Evolutionary conservation across 2,888 invertebrate genomes (phyloP).

Genomic region (Anarsia innoxiella): DNA sequence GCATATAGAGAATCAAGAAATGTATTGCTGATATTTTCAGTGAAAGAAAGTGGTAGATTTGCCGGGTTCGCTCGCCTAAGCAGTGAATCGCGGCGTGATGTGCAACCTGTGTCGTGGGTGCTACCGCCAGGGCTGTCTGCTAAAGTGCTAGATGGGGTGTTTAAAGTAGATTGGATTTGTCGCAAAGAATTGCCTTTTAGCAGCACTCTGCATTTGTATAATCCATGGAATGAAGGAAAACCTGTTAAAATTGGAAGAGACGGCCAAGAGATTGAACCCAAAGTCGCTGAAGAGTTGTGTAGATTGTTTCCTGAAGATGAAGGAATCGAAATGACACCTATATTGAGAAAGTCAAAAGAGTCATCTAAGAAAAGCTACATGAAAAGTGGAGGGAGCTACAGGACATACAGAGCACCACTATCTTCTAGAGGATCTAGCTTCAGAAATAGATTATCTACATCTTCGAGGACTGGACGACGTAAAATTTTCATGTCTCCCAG

Average conservation of each 20-base stretch:
- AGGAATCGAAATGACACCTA: conserved; percentile 91
- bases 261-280: conserved; percentile 98
- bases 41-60: conserved; percentile 97
- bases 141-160: conserved; percentile 95
- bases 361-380: conserved; percentile 79
- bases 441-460: conserved; percentile 67
- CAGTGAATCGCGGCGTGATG: conserved; percentile 92
- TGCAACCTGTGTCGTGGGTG: conserved; percentile 93
- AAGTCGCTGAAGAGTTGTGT: conserved; percentile 95
- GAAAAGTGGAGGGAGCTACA: conserved; percentile 69
- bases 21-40: conserved; percentile 96
- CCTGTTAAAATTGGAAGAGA: conserved; percentile 99
- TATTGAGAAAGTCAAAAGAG: conserved; percentile 89
- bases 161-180: conserved; percentile 98
- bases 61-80: conserved; percentile 95
- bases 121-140: conserved; percentile 94
- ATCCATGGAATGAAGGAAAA: conserved; percentile 98
- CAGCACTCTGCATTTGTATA: conserved; percentile 93
- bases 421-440: conserved; percentile 59
- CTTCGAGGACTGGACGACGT: conserved; percentile 67
- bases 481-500: conserved; percentile 80
- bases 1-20: conserved; percentile 95
- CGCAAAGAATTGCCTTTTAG: conserved; percentile 95
- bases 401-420: conserved; percentile 65
- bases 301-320: conserved; percentile 95